Percentiles rank a stretch among this genome's conserved stretches.
These are phyloP conservation scores for Thysanoteuthis rhombus DNA, from an alignment of 2,888 invertebrate genomes.

Conservation along the genomic window DNA sequence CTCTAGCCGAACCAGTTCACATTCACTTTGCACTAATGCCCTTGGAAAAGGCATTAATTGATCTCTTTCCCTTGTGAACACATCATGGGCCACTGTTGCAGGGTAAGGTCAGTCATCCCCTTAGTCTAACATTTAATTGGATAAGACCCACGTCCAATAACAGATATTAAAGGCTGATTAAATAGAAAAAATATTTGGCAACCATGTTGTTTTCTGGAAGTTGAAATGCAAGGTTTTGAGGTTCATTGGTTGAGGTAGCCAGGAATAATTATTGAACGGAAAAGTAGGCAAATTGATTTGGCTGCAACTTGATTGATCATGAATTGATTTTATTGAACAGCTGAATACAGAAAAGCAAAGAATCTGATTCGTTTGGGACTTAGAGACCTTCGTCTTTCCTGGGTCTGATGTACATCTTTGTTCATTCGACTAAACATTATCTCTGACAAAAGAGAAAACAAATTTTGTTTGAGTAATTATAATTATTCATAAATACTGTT, in stretches of 20 bases:
- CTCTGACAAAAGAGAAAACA: neutral
- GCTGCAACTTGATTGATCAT: neutral
- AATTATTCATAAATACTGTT: neutral
- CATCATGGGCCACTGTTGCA: too few species aligned
- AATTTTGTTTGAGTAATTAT: too few species aligned
- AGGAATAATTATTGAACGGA: neutral
- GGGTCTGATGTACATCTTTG: neutral
- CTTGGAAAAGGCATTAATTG: too few species aligned
- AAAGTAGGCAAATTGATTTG: neutral
- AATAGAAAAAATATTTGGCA: too few species aligned
- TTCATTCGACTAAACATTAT: neutral
- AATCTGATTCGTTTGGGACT: neutral
- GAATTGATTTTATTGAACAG: neutral
- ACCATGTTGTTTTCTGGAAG: neutral
- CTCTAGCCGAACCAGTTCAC: too few species aligned
- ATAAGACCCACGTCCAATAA: too few species aligned
- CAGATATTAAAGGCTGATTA: too few species aligned
- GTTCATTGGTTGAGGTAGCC: neutral
- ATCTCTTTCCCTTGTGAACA: too few species aligned
- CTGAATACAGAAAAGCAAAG: neutral
- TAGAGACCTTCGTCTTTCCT: neutral
- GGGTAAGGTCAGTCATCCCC: too few species aligned
- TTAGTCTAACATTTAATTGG: too few species aligned
- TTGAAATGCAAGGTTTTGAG: neutral
- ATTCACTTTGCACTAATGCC: too few species aligned